A percentile compares a stretch with the other conserved stretches of the same genome.
Conservation (phyloP, 2,113 vertebrate genomes). For the Aspiorhynchus laticeps region DNA sequence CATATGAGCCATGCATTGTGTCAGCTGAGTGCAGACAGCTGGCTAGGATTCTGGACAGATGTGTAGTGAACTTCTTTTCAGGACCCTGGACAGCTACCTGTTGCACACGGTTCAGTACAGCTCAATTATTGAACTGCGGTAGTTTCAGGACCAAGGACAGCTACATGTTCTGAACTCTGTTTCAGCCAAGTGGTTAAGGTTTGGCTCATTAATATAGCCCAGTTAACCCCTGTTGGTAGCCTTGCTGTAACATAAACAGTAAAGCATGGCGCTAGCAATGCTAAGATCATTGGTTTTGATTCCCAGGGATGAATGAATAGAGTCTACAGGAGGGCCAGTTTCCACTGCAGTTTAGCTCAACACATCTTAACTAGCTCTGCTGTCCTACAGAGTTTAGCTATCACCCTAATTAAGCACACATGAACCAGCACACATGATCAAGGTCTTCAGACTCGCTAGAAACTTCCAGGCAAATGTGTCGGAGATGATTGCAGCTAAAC, state of each 20-base stretch:
- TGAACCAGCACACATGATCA: neutral
- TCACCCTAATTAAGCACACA: neutral
- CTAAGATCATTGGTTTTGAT: neutral
- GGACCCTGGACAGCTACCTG: conserved; percentile 34
- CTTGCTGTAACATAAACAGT: neutral
- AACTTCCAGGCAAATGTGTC: neutral
- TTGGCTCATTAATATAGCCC: neutral
- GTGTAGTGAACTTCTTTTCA: conserved; percentile 20
- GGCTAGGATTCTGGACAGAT: conserved; percentile 10
- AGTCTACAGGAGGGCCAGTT: neutral
- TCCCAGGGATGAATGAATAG: neutral
- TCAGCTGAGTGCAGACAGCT: conserved; percentile 8
- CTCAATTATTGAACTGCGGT: neutral
- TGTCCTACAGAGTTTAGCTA: neutral
- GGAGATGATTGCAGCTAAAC: neutral
- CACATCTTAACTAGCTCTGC: neutral
- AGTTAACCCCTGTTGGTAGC: neutral
- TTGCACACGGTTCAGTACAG: neutral
- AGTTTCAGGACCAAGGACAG: conserved; percentile 43
- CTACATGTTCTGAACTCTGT: neutral
- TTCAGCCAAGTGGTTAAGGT: neutral
- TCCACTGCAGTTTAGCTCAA: neutral
- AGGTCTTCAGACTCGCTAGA: neutral
- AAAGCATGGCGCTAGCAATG: neutral
- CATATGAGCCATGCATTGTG: conserved; percentile 18